Base-by-base conservation (phyloP, 2,113 vertebrate species). In the Lynx canadensis region DNA sequence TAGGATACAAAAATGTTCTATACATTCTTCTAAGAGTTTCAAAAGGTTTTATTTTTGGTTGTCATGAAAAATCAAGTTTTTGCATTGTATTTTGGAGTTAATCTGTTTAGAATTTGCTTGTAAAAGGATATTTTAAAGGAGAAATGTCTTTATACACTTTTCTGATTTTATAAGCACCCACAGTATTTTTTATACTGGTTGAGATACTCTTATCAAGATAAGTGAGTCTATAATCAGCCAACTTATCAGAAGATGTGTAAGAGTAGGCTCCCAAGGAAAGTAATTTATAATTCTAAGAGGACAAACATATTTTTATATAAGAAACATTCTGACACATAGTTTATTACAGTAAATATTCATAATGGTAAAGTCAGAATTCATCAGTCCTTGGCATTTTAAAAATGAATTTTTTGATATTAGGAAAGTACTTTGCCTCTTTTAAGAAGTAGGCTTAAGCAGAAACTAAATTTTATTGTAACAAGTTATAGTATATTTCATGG, bases 331-430 rank as follows among this genome's bases (percentile, higher is more conserved):
- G 45, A 38, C 14, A 57, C 6, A 36, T 55, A 48, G 12, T 80
- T 88, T 96, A 27, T 41, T 82, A 89, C 13, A 31, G 45, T 91
- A 82, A 81, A 66, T 94, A 94, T 85, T 85, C 10, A 21, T 57
- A 73, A 81, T 74, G 66, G 19, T 12, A 76, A 82, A 68, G 25
- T 74, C 31, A 94, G 55, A 94, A 57, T 23, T 41, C 73, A 73
- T 33, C 16, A 85, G 3, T 27, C 36, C 36, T 71, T 55, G 74
- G 23, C 25, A 63, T 82, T 82, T 94, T 27, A 57, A 38, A 87
- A 87, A 16, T 19, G 88, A 74, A 41, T 38, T 66, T 86, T 76
- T 63, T 82, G 11, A 90, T 81, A 48, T 81, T 91, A 80, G 23
- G 23, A 91, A 57, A 81, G 19, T 38, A 5, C 13, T 76, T 92